Evolutionary conservation across 1,140 invertebrate genomes (phyloP).

Genomic region (Epicauta chinensis): DNA sequence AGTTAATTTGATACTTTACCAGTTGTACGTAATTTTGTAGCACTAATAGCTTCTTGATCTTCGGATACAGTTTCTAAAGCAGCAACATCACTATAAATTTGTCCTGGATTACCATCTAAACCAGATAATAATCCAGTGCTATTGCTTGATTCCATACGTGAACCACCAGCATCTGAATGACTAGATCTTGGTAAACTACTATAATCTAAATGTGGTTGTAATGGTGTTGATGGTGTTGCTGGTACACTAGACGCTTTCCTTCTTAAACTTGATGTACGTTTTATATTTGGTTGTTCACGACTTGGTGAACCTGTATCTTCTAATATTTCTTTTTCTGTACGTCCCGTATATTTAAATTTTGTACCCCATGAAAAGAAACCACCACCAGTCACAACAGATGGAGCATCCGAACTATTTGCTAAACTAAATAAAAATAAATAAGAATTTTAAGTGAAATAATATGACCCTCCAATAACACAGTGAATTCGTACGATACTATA

Average conservation of each 20-base stretch:
- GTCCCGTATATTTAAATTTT: constrained; percentile 85
- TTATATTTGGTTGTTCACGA: constrained; percentile 53
- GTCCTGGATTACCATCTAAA: constrained; percentile 40
- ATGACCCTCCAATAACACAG: no score
- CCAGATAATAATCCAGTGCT: constrained; percentile 47
- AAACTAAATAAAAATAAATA: constrained; percentile 52
- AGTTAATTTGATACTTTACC: constrained; percentile 19
- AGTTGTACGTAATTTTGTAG: constrained; percentile 37
- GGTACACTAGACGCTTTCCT: constrained; percentile 78
- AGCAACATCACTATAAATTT: constrained; percentile 42
- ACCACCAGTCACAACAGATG: constrained; percentile 82
- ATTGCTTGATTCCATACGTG: constrained; percentile 47
- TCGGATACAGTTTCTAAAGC: constrained; percentile 42
- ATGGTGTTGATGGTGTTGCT: constrained; percentile 75
- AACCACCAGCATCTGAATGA: constrained; percentile 62
- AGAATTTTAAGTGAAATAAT: no score
- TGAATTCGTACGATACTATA: no score
- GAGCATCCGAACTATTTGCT: constrained; percentile 78
- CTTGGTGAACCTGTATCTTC: constrained; percentile 57
- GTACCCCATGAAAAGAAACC: constrained; percentile 91
- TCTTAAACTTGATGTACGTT: constrained; percentile 55
- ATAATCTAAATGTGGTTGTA: constrained; percentile 59
- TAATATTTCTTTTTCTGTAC: constrained; percentile 82
- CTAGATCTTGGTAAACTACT: constrained; percentile 76
- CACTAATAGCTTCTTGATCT: constrained; percentile 40